phyloP scores from a whole-genome alignment of 2,797 vertebrate species.

The Chiroxiphia lanceolata region DNA sequence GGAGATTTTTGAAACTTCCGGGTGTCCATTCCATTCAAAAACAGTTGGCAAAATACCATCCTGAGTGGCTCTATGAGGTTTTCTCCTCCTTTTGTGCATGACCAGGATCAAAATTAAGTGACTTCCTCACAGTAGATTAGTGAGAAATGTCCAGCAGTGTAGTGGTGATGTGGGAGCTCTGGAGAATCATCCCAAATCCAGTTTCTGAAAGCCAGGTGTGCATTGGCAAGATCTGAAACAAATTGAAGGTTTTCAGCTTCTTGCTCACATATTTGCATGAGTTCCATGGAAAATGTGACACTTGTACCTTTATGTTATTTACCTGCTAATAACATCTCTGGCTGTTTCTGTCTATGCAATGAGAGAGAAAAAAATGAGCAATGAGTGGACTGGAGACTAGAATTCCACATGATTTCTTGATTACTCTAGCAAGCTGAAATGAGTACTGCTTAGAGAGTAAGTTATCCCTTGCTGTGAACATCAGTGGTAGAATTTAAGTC shows the following conservation, averaged over 20 bases:
- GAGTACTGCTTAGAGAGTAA: not conserved
- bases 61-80: not conserved
- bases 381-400: not conserved
- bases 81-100: not conserved
- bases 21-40: not conserved
- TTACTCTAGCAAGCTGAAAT: not conserved
- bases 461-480: not conserved
- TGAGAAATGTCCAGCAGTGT: not conserved
- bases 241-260: not conserved
- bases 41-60: not conserved
- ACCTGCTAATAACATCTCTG: not conserved
- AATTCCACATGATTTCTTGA: not conserved
- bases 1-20: not conserved
- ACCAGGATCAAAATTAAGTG: not conserved
- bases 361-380: not conserved
- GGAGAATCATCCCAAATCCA: not conserved
- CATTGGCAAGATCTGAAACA: not conserved
- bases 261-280: not conserved
- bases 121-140: not conserved
- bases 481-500: not conserved
- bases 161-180: not conserved
- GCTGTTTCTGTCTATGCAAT: not conserved
- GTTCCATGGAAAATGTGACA: not conserved
- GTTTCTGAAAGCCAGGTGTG: not conserved
- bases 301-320: not conserved